Evolutionary conservation across 2,113 vertebrate species (phyloP).

Genomic region (Anser brachyrhynchus): DNA sequence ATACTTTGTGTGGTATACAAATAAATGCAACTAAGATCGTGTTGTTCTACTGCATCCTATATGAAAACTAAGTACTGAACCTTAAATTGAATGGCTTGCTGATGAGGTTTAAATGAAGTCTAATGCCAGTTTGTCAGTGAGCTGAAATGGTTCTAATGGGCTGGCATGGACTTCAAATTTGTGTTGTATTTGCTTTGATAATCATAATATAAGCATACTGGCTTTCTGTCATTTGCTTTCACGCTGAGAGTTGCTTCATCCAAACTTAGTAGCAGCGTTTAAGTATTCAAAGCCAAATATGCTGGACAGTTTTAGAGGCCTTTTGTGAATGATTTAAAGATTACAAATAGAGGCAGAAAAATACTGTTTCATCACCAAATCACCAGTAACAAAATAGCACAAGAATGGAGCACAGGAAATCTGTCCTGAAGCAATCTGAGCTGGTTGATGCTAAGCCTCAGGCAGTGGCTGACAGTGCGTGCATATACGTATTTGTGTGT

Average conservation of each 20-base stretch:
- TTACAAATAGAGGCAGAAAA: constrained; percentile 23
- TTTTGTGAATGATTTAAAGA: constrained; percentile 39
- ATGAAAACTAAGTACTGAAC: not conserved
- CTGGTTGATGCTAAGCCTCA: constrained; percentile 17
- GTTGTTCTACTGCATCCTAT: not conserved
- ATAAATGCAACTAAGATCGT: not conserved
- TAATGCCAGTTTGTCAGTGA: not conserved
- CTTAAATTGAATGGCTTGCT: constrained; percentile 3
- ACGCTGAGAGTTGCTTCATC: not conserved
- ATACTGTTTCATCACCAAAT: not conserved
- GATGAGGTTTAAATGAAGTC: constrained; percentile 33
- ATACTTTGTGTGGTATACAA: not conserved
- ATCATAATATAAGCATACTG: not conserved
- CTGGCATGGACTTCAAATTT: not conserved
- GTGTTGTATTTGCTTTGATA: constrained; percentile 14
- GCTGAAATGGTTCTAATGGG: constrained; percentile 6
- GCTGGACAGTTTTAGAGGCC: constrained; percentile 2
- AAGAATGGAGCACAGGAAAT: not conserved
- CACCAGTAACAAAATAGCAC: not conserved
- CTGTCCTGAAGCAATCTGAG: constrained; percentile 39
- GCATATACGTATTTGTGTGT: constrained; percentile 23
- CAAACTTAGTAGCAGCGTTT: not conserved
- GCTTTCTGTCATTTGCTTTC: constrained; percentile 43
- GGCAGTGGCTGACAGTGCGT: not conserved
- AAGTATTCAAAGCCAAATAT: constrained; percentile 35